Evolutionary conservation across 2,888 invertebrate genomes (phyloP), one percentile per base, ranked within the genome.

Genomic region (Dryomyza anilis): DNA sequence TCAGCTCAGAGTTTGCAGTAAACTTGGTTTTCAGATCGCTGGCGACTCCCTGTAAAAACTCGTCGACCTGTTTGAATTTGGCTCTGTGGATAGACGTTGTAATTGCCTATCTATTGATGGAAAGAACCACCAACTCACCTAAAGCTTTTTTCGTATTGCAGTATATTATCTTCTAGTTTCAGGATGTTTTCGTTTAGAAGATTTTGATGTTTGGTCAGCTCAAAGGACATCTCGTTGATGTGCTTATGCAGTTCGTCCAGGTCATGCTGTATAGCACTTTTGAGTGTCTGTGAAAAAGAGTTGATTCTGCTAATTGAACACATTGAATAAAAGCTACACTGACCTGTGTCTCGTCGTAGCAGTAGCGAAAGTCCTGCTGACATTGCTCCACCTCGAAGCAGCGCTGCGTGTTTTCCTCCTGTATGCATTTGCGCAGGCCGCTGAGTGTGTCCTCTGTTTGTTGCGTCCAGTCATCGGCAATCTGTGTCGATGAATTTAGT

Each of bases 351-450:
- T 87, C 67, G 67, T 86, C 86, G 67, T 86, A 86, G 63, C 85
- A 86, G 70, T 86, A 86, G 75, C 86, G 86, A 43, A 87, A 73
- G 67, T 87, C 87, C 55, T 85, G 85, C 66, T 86, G 86, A 68
- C 85, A 86, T 78, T 87, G 86, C 7, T 86, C 85, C 0, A 85
- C 80, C 79, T 85, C 85, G 74, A 85, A 84, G 1, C 83, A 82
- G 0, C 86, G 77, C 3, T 86, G 76, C 10, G 84, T 82, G 0
- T 84, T 83, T 71, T 88, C 87, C 50, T 86, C 86, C 7, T 86
- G 86, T 1, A 87, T 81, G 0, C 85, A 84, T 0, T 83, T 83
- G 2, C 86, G 76, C 10, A 88, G 71, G 0, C 85, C 83, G 3
- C 82, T 82, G 61, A 88, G 64, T 1, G 70, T 70, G 29, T 81